Evolutionary conservation across 2,888 invertebrate species (phyloP).

Genomic region (Cistogaster globosa): DNA sequence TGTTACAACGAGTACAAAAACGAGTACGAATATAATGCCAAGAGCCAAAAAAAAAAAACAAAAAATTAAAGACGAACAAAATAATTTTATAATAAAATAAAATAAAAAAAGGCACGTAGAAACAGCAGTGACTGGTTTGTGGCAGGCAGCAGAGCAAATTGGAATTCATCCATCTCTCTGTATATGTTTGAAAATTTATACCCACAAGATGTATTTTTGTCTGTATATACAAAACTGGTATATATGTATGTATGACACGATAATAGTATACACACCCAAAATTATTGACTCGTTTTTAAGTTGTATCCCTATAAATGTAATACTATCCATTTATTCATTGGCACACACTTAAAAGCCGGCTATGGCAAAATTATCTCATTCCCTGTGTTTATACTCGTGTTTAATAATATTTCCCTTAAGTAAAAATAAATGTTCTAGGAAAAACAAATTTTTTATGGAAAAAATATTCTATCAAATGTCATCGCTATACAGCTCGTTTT

Average conservation of each 20-base stretch:
- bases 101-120: slow-evolving; percentile 48
- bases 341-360: slow-evolving; percentile 16
- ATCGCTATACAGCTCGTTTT: not conserved
- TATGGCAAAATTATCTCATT: slow-evolving; percentile 4
- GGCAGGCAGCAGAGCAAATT: slow-evolving; percentile 52
- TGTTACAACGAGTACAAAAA: slow-evolving; percentile 40
- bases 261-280: slow-evolving; percentile 69
- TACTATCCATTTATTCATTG: slow-evolving; percentile 69
- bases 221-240: slow-evolving; percentile 17
- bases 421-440: slow-evolving; percentile 34
- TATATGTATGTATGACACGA: slow-evolving; percentile 25
- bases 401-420: slow-evolving; percentile 11
- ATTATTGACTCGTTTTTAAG: slow-evolving; percentile 71
- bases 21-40: slow-evolving; percentile 55
- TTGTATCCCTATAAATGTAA: slow-evolving; percentile 72
- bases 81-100: slow-evolving; percentile 43
- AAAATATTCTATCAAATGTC: slow-evolving; percentile 22
- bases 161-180: slow-evolving; percentile 63
- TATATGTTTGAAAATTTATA: slow-evolving; percentile 20
- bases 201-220: slow-evolving; percentile 55
- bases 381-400: not conserved
- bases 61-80: slow-evolving; percentile 63
- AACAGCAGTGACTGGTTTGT: slow-evolving; percentile 61
- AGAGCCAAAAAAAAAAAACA: slow-evolving; percentile 63
- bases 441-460: not conserved